Conservation (phyloP, 1,140 invertebrate species). For the Zaprionus lachaisei region DNA sequence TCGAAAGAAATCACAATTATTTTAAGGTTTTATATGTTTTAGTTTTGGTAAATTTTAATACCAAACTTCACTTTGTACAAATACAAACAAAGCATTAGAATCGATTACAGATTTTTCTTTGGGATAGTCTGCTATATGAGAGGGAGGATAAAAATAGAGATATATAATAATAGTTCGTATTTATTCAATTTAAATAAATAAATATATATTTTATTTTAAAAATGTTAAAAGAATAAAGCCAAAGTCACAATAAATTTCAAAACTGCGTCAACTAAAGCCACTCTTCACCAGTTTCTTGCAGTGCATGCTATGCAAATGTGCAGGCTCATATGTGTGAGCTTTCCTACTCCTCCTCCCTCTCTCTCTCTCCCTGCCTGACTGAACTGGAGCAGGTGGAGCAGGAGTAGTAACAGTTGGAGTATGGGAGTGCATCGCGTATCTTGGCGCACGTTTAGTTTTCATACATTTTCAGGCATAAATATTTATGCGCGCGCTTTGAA, state of each 20-base stretch:
- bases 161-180: no score
- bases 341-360: background rate
- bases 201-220: no score
- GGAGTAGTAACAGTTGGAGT: background rate
- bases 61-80: no score
- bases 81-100: no score
- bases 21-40: no score
- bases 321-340: slow-evolving; percentile 11
- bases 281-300: background rate
- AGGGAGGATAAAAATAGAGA: no score
- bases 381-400: background rate
- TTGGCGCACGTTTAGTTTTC: slow-evolving; percentile 78
- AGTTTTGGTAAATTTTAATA: no score
- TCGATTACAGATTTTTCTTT: no score
- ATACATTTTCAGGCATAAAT: slow-evolving; percentile 78
- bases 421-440: slow-evolving; percentile 21
- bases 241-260: background rate
- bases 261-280: background rate
- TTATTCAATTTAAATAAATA: no score
- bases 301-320: slow-evolving; percentile 33
- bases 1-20: no score
- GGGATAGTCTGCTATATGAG: no score
- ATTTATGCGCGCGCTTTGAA: slow-evolving; percentile 72
- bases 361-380: background rate
- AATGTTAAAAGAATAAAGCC: background rate